Evolutionary conservation across 2,797 vertebrate genomes (phyloP), one percentile per base, ranked within the genome.

Genomic region (Valencia hispanica): DNA sequence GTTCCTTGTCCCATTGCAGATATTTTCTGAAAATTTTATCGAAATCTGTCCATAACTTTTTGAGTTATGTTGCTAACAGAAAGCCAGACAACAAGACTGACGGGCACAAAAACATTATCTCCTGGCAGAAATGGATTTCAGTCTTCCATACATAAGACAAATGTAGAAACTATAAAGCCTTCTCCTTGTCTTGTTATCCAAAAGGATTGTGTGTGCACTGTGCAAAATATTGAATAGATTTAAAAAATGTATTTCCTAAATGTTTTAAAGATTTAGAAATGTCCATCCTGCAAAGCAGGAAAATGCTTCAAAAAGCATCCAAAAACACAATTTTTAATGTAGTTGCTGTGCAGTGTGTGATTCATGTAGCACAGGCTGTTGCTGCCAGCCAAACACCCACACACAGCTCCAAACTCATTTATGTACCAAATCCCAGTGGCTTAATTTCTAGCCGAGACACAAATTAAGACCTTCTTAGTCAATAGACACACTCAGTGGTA

Each of bases 401-500:
- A 84, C 79, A 78, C 69, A 68, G 32, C 55, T 45, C 41, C 47
- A 75, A 61, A 70, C 2, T 66, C 65, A 88, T 55, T 80, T 70
- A 85, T 30, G 25, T 69, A 72, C 36, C 15, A 79, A 80, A 86
- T 79, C 79, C 72, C 80, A 77, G 0, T 48, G 68, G 75, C 69
- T 87, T 65, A 9, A 82, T 83, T 82, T 80, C 78, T 57, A 72
- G 55, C 30, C 69, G 53, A 79, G 71, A 78, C 50, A 73, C 69
- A 86, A 85, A 87, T 84, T 59, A 75, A 74, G 71, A 77, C 36
- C 18, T 34, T 45, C 12, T 69, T 55, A 69, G 50, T 17, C 22
- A 36, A 72, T 27, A 72, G 36, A 73, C 47, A 72, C 45, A 32
- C 47, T 73, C 55, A 51, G 11, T 6, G 0, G 25, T 79, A 15